Evolutionary conservation across 2,888 invertebrate genomes (phyloP).

Genomic region (Nasonovia ribisnigri): DNA sequence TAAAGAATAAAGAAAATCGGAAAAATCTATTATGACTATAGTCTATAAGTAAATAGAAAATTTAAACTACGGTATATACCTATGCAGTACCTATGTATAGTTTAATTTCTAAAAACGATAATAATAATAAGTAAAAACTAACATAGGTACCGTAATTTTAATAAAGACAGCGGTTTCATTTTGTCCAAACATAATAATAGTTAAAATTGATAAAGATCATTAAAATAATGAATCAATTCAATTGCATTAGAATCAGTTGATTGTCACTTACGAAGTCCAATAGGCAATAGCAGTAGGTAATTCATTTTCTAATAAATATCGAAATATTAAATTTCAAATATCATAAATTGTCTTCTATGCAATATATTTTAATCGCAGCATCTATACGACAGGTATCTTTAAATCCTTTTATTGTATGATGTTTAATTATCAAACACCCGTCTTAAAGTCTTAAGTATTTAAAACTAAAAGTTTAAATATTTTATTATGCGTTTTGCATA

Average conservation of each 20-base stretch:
- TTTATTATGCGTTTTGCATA: no score
- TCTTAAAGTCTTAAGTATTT: no score
- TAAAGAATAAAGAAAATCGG: neutral
- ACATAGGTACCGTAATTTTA: neutral
- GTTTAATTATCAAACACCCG: neutral
- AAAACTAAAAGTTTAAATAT: no score
- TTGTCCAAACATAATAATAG: neutral
- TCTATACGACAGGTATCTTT: neutral
- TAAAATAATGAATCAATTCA: neutral
- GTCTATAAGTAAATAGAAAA: conserved; percentile 18
- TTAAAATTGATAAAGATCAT: neutral
- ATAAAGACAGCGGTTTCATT: no score
- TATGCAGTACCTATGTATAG: neutral
- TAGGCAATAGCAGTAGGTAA: neutral
- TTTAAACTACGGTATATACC: neutral
- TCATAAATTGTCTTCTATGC: neutral
- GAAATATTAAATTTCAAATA: neutral
- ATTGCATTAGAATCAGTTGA: neutral
- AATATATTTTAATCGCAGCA: neutral
- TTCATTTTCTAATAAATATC: neutral
- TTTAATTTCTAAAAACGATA: neutral
- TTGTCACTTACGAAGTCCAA: neutral
- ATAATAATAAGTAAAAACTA: neutral
- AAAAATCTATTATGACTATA: neutral
- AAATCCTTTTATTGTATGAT: neutral